These are phyloP conservation scores for Arvicanthis niloticus DNA, from an alignment of 2,113 vertebrate species.

Conservation along the genomic window DNA sequence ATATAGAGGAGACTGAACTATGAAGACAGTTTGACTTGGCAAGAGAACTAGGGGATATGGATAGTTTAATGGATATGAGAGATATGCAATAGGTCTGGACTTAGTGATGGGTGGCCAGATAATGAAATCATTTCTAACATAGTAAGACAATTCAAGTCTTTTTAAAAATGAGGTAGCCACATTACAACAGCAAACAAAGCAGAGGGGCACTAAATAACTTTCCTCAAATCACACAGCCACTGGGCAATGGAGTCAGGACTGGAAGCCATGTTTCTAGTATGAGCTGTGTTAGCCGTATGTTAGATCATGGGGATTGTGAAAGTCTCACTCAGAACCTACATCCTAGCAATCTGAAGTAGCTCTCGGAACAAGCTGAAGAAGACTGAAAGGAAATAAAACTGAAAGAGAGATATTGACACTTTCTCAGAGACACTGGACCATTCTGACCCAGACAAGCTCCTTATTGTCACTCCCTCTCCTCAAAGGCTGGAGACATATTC, in stretches of 20 bases:
- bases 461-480: neutral
- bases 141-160: neutral
- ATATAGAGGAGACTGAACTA: neutral
- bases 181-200: neutral
- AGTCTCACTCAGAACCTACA: slow-evolving; percentile 10
- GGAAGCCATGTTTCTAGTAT: fast-evolving
- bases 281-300: neutral
- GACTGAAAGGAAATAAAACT: neutral
- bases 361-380: neutral
- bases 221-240: neutral
- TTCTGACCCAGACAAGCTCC: neutral
- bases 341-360: neutral
- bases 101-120: neutral
- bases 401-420: neutral
- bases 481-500: neutral
- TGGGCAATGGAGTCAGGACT: neutral
- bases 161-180: neutral
- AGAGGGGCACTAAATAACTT: neutral
- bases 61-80: neutral
- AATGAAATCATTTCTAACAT: neutral
- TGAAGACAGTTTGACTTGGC: neutral
- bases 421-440: neutral
- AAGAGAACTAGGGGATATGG: neutral
- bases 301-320: neutral
- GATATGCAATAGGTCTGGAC: neutral